A percentile compares a stretch with the other conserved stretches of the same genome.
Conservation (phyloP, 2,797 vertebrate genomes). For the Choloepus didactylus region DNA sequence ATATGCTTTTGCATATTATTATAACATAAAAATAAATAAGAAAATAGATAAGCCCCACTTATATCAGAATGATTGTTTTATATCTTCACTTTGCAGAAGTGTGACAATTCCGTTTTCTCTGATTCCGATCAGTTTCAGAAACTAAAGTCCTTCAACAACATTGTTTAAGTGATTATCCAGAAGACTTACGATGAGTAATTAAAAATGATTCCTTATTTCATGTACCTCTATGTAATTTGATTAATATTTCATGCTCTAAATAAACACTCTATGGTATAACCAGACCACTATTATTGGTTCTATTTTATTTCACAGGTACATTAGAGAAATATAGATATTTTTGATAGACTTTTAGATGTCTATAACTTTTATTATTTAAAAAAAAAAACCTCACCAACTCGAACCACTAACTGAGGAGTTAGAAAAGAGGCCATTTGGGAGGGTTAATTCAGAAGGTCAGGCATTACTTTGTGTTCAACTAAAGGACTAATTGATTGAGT, state of each 20-base stretch:
- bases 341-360: neutral
- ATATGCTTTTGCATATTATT: neutral
- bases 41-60: neutral
- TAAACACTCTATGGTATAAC: neutral
- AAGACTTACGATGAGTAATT: neutral
- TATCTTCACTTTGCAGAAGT: neutral
- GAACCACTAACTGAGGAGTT: neutral
- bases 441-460: neutral
- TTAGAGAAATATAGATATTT: neutral
- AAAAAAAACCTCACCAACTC: neutral
- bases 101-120: neutral
- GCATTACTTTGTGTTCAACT: neutral
- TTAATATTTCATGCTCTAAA: conserved; percentile 3
- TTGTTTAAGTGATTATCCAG: neutral
- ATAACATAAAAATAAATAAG: neutral
- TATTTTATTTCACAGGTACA: neutral
- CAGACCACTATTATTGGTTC: neutral
- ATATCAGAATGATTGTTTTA: neutral
- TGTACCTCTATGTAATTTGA: neutral
- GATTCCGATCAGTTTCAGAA: neutral
- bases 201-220: neutral
- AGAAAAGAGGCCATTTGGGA: neutral
- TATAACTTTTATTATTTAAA: neutral
- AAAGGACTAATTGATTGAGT: neutral
- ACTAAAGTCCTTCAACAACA: neutral